These are phyloP conservation scores for Micrasema minimum DNA, from an alignment of 1,140 invertebrate species.

Conservation along the genomic window DNA sequence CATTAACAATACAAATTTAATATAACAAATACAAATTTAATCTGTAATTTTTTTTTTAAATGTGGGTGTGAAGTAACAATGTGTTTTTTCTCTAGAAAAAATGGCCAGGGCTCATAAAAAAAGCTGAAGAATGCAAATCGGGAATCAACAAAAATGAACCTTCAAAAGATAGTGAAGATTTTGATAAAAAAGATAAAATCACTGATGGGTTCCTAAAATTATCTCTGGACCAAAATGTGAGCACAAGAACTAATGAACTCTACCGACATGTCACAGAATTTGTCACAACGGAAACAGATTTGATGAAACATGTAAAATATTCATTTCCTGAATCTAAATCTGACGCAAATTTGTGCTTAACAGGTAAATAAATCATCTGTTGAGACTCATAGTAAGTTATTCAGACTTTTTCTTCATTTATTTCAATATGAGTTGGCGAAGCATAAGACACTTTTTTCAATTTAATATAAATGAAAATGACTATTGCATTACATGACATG, in stretches of 20 bases:
- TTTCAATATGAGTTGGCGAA: too few relatives aligned
- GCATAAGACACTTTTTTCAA: too few relatives aligned
- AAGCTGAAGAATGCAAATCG: conserved; percentile 53
- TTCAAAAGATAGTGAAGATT: background rate
- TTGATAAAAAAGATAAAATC: background rate
- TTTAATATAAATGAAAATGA: too few relatives aligned
- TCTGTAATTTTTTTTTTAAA: conserved; percentile 19
- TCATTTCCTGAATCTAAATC: background rate
- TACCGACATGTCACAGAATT: conserved; percentile 50
- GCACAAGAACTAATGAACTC: conserved; percentile 13
- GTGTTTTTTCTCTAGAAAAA: conserved; percentile 63
- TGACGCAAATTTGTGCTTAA: conserved; percentile 37
- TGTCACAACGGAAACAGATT: conserved; percentile 57
- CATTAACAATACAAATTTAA: too few relatives aligned
- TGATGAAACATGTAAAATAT: conserved; percentile 10
- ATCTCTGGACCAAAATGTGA: too few relatives aligned
- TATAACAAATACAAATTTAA: background rate
- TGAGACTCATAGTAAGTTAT: too few relatives aligned
- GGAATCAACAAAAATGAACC: conserved; percentile 5
- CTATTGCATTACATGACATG: too few relatives aligned
- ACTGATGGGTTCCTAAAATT: background rate
- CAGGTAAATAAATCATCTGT: conserved; percentile 35
- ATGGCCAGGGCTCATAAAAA: conserved; percentile 61
- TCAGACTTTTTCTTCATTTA: too few relatives aligned
- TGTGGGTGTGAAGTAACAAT: too few relatives aligned